Conservation (phyloP, 2,113 vertebrate genomes). For the Ptilorrhoa leucosticta region DNA sequence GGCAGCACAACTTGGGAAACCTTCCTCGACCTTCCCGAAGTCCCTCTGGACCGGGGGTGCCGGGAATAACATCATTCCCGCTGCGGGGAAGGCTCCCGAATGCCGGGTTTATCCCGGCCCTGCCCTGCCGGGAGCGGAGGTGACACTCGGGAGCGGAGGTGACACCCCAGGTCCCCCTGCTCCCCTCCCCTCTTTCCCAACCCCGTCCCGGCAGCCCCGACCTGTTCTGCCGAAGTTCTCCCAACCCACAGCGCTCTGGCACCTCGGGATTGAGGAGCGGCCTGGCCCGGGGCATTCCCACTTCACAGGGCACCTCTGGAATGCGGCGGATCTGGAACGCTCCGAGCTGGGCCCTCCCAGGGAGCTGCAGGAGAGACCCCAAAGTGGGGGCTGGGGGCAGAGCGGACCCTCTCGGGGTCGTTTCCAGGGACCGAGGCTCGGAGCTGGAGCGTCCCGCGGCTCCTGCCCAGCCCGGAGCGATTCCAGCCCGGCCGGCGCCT, state of each 20-base stretch:
- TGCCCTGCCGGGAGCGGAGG: not conserved
- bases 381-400: not conserved
- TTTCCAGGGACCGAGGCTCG: not conserved
- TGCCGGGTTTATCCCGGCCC: not conserved
- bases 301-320: constrained; percentile 47
- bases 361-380: not conserved
- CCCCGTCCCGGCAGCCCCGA: not conserved
- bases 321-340: not conserved
- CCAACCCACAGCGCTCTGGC: constrained; percentile 29
- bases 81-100: not conserved
- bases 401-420: fast-evolving
- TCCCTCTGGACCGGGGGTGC: not conserved
- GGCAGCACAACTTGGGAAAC: not conserved
- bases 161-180: not conserved
- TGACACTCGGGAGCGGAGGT: not conserved
- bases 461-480: not conserved
- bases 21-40: not conserved
- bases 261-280: constrained; percentile 31
- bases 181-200: not conserved
- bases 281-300: constrained; percentile 48
- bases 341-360: not conserved
- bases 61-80: not conserved
- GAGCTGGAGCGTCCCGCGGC: not conserved
- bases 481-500: not conserved
- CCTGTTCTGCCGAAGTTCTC: constrained; percentile 53